phyloP scores from a whole-genome alignment of 2,797 vertebrate genomes.

The Sebastes cheni region DNA sequence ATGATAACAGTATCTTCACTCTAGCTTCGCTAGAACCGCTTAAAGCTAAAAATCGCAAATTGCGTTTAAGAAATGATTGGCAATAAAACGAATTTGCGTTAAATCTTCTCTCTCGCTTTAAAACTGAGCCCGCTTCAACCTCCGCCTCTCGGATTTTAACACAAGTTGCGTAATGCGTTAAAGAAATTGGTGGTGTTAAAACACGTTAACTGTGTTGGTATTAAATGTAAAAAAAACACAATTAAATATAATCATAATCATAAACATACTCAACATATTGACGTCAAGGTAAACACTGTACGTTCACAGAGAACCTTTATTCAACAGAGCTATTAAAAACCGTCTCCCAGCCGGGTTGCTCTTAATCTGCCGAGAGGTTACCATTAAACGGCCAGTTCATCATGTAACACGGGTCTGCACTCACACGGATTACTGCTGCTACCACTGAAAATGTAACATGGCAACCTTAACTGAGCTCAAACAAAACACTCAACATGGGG shows the following conservation, averaged over 20 bases:
- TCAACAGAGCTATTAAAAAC: background rate
- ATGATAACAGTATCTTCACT: too few species aligned
- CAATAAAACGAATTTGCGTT: too few species aligned
- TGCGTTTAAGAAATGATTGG: too few species aligned
- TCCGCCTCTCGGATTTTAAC: too few species aligned
- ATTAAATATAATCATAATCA: background rate
- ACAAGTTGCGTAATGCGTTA: too few species aligned
- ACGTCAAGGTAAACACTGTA: background rate
- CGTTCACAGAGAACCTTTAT: background rate
- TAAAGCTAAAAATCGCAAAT: too few species aligned
- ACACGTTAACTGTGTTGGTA: rapidly evolving
- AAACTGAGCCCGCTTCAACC: too few species aligned
- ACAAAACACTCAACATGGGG: conserved; percentile 14
- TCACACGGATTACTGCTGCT: conserved; percentile 21
- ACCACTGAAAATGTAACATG: conserved; percentile 1
- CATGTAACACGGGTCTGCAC: conserved; percentile 14
- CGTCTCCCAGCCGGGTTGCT: background rate
- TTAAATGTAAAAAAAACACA: background rate
- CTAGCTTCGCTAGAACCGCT: too few species aligned
- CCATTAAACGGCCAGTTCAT: conserved; percentile 13
- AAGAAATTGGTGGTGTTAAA: too few species aligned
- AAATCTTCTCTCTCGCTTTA: too few species aligned
- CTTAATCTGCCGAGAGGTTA: conserved; percentile 13
- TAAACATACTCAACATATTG: background rate
- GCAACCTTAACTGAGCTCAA: conserved; percentile 17